phyloP scores from a whole-genome alignment of 2,797 vertebrate genomes.

The Mareca strepera region DNA sequence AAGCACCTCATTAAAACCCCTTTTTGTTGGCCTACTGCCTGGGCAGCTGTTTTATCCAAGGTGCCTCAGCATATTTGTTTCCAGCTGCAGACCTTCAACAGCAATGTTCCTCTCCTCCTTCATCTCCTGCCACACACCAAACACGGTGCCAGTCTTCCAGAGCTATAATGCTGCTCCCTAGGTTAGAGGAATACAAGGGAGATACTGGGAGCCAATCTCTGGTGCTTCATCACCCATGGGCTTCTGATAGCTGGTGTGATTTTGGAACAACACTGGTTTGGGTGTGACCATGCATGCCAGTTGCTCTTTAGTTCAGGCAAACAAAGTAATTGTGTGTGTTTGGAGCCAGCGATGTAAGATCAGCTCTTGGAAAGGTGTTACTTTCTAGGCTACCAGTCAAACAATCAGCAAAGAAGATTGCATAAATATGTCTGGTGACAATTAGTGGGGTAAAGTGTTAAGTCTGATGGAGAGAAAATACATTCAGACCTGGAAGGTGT shows the following conservation, averaged over 20 bases:
- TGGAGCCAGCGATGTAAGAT: neutral
- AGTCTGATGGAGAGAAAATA: neutral
- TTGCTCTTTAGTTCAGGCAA: neutral
- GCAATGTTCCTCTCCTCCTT: neutral
- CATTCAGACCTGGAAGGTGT: neutral
- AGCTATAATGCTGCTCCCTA: neutral
- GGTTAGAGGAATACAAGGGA: neutral
- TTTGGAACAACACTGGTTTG: neutral
- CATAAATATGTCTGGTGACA: neutral
- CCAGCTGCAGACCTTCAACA: neutral
- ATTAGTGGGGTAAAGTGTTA: neutral
- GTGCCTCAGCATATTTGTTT: neutral
- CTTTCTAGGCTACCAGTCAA: neutral
- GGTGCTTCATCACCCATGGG: neutral
- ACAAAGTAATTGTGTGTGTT: neutral
- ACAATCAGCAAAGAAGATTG: neutral
- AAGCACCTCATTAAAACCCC: slow-evolving; percentile 25
- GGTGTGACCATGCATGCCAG: neutral
- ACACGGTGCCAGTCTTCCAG: neutral
- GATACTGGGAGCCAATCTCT: neutral
- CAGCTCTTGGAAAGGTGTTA: neutral
- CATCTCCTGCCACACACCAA: neutral
- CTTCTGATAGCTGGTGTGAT: neutral
- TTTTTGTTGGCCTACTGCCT: neutral
- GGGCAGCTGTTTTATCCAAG: neutral